Percentiles rank a stretch among this genome's conserved stretches.
These are phyloP conservation scores for Geococcyx californianus DNA, from an alignment of 2,113 vertebrate genomes.

Conservation along the genomic window DNA sequence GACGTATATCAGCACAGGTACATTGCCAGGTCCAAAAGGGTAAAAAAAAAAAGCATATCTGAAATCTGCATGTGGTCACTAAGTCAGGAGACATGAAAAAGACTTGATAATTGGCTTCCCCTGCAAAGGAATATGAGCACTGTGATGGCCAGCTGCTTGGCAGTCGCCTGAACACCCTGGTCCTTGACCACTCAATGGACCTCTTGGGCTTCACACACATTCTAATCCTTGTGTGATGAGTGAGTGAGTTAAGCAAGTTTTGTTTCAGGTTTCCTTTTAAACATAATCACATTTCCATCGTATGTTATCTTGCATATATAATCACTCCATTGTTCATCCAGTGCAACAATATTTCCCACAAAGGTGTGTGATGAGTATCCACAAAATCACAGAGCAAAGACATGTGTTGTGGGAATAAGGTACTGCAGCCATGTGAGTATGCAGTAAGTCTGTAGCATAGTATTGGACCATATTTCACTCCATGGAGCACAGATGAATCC, in stretches of 20 bases:
- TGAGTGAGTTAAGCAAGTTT: neutral
- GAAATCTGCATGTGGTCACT: neutral
- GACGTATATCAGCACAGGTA: too few species aligned
- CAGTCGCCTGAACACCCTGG: accelerated
- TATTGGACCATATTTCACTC: neutral
- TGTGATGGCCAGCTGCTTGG: neutral
- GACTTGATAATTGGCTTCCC: neutral
- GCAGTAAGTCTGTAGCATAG: accelerated
- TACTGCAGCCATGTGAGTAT: accelerated
- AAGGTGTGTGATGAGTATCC: accelerated
- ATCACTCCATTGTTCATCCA: neutral
- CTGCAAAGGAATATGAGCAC: neutral
- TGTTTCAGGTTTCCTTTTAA: neutral
- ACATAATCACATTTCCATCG: neutral
- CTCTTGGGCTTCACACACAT: neutral
- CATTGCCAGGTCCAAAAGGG: neutral
- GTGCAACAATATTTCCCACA: neutral
- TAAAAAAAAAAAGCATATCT: neutral
- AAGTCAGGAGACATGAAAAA: neutral
- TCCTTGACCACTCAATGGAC: neutral
- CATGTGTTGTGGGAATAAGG: neutral
- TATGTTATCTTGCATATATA: neutral
- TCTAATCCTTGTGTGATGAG: neutral
- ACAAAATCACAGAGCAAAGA: neutral
- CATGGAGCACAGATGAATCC: neutral